Evolutionary conservation across 2,113 vertebrate genomes (phyloP).

Genomic region (Castor canadensis): DNA sequence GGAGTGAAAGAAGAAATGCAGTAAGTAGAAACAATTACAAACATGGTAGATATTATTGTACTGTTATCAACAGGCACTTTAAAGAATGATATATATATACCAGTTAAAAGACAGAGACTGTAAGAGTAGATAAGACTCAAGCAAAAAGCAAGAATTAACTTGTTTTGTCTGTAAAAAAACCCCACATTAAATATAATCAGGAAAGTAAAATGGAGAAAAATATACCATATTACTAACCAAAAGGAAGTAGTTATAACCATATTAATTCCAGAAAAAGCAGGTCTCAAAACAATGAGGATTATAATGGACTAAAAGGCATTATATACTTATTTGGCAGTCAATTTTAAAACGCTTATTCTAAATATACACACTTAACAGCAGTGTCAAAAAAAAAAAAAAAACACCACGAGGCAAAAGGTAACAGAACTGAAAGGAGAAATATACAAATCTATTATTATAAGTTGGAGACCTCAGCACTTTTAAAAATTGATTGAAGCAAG

Average conservation of each 20-base stretch:
- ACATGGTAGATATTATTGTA: not conserved
- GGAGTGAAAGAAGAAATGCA: not conserved
- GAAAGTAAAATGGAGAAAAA: not conserved
- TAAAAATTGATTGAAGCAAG: not conserved
- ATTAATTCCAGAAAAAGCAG: not conserved
- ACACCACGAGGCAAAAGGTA: not conserved
- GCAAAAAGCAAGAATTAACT: not conserved
- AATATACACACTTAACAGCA: not conserved
- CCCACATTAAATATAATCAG: not conserved
- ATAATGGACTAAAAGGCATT: not conserved
- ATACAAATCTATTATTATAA: not conserved
- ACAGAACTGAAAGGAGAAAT: not conserved
- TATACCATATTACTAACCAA: not conserved
- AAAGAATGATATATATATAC: not conserved
- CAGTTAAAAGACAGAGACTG: not conserved
- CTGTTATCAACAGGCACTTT: not conserved
- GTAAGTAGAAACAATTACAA: not conserved
- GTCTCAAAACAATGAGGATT: not conserved
- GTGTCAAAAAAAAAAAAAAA: constrained; percentile 7
- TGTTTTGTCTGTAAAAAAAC: not conserved
- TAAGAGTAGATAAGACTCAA: not conserved
- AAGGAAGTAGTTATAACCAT: not conserved
- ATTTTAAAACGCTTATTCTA: not conserved
- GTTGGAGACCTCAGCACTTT: not conserved
- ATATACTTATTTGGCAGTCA: not conserved